Evolutionary conservation across 2,888 invertebrate genomes (phyloP).

Genomic region (Xanthia togata): DNA sequence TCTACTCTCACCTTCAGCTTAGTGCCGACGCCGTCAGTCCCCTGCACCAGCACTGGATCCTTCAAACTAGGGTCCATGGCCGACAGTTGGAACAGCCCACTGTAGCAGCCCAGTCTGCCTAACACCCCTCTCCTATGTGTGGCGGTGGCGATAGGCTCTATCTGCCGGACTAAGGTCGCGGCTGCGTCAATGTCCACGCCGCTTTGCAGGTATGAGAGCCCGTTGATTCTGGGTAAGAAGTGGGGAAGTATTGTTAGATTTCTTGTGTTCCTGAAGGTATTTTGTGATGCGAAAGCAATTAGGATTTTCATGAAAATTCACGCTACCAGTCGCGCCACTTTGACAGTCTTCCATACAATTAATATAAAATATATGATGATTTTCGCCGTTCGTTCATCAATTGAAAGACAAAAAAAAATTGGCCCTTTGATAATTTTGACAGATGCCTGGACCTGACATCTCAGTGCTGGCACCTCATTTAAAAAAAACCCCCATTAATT

Average conservation of each 20-base stretch:
- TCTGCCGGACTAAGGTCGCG: slow-evolving; percentile 94
- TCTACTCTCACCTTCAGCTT: slow-evolving; percentile 94
- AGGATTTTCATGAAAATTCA: too few relatives aligned
- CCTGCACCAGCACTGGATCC: slow-evolving; percentile 97
- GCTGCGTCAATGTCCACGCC: slow-evolving; percentile 99
- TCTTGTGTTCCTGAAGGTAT: not conserved
- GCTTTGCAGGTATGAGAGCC: slow-evolving; percentile 95
- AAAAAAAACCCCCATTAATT: not conserved
- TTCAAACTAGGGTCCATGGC: slow-evolving; percentile 91
- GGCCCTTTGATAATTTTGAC: too few relatives aligned
- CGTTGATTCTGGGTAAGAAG: slow-evolving; percentile 85
- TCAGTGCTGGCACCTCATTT: too few relatives aligned
- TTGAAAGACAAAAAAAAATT: too few relatives aligned
- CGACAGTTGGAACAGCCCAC: slow-evolving; percentile 97
- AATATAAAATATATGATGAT: too few relatives aligned
- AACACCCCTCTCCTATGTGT: slow-evolving; percentile 95
- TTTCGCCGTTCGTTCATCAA: too few relatives aligned
- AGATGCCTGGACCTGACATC: too few relatives aligned
- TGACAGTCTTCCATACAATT: too few relatives aligned
- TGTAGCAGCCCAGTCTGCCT: slow-evolving; percentile 97
- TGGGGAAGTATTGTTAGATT: slow-evolving; percentile 13
- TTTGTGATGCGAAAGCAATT: not conserved
- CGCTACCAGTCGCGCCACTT: too few relatives aligned
- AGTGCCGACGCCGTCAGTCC: slow-evolving; percentile 99
- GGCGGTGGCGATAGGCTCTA: slow-evolving; percentile 95